phyloP scores from a whole-genome alignment of 2,113 vertebrate species.

The Sakesphorus luctuosus region DNA sequence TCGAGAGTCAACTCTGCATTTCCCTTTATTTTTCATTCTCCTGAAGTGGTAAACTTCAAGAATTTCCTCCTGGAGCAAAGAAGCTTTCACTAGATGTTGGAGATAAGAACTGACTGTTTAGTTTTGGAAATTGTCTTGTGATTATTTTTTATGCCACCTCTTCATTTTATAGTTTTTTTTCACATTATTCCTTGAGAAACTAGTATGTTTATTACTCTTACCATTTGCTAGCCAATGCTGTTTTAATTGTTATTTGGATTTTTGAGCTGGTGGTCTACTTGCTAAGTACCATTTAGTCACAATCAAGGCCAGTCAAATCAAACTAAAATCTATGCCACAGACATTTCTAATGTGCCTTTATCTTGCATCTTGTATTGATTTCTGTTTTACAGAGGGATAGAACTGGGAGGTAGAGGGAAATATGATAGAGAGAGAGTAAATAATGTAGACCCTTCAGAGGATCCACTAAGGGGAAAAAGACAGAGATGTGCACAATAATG shows the following conservation, averaged over 20 bases:
- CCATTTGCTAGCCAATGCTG: background rate
- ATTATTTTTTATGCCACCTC: background rate
- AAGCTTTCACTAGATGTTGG: background rate
- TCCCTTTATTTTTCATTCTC: slow-evolving; percentile 18
- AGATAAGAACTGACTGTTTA: background rate
- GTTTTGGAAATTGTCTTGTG: background rate
- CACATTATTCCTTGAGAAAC: background rate
- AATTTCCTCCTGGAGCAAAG: background rate
- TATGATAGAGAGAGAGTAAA: background rate
- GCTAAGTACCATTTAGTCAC: background rate
- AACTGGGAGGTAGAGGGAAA: background rate
- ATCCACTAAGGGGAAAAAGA: slow-evolving; percentile 1
- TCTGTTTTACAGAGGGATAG: background rate
- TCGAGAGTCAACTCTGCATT: background rate
- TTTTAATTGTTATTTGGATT: background rate
- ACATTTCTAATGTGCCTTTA: background rate
- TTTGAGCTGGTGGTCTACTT: background rate
- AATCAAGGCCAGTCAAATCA: background rate
- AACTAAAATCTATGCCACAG: background rate
- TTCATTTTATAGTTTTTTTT: background rate
- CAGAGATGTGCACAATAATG: slow-evolving; percentile 27
- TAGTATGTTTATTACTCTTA: background rate
- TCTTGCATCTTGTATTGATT: background rate
- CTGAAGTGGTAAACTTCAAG: background rate
- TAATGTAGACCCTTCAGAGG: slow-evolving; percentile 4